Evolutionary conservation across 2,888 invertebrate species (phyloP).

Genomic region (Mythimna loreyi): DNA sequence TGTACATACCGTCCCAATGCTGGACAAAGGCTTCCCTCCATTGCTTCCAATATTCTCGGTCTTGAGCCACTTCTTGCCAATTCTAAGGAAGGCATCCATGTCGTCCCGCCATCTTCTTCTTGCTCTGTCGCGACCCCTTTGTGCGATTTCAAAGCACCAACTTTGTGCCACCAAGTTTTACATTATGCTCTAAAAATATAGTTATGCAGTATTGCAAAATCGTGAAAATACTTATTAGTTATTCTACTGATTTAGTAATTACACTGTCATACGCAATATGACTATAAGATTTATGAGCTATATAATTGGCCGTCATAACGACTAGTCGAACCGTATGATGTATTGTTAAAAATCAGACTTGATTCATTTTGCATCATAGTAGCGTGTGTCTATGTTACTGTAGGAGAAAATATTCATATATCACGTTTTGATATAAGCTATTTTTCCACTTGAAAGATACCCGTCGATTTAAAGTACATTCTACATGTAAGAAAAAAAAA

Average conservation of each 20-base stretch:
- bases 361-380: conserved; percentile 32
- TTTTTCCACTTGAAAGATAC: background rate
- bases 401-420: conserved; percentile 9
- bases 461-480: no score
- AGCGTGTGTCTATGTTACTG: conserved; percentile 15
- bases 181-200: conserved; percentile 29
- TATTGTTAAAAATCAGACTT: conserved; percentile 31
- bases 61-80: no score
- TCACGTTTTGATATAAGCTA: background rate
- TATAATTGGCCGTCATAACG: conserved; percentile 47
- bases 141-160: no score
- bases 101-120: no score
- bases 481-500: background rate
- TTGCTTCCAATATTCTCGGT: no score
- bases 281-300: conserved; percentile 41
- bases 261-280: conserved; percentile 35
- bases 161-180: no score
- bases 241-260: conserved; percentile 49
- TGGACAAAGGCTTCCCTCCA: no score
- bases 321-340: conserved; percentile 26
- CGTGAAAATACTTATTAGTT: conserved; percentile 44
- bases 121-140: no score
- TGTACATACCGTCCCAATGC: no score
- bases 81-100: no score
- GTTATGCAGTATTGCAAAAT: conserved; percentile 49